Base-by-base conservation (phyloP, 2,888 invertebrate species). In the Uropetala carovei region DNA sequence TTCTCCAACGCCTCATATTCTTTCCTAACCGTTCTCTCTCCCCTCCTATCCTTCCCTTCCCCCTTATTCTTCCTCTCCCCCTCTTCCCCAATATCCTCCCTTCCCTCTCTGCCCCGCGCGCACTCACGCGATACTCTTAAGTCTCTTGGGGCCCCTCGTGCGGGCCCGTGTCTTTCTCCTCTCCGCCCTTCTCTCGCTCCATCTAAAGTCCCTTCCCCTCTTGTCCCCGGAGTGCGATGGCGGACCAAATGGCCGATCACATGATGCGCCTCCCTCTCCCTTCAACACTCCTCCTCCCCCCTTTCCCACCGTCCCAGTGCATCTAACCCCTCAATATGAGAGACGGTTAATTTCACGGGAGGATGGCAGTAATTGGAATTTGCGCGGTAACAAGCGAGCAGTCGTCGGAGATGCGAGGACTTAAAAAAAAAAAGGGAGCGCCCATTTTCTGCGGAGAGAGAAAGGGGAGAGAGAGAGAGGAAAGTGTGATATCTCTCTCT, bases 311-410 rank as follows among this genome's bases (percentile, higher is more conserved):
- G 75, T 9, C 64, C 16, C 68, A 18, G 68, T 68, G 68, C 68
- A 68, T n/a, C 43, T 43, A 43, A 43, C 43, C 75, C 75, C 27
- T 75, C 75, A 27, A 75, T 75, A 75, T 75, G 75, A n/a, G 68
- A 27, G 75, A 75, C 75, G 75, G 75, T 75, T 75, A 75, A 75
- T 75, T 75, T 75, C 75, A 75, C 27, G 75, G 27, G 22, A 68
- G 75, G 75, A 27, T 27, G 75, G 27, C 75, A 14, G 75, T 75
- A 75, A 75, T 75, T 75, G 75, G 75, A 75, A 75, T 75, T 75
- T 75, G 75, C 22, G 75, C 22, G 75, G 75, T 64, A 64, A 64
- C 64, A 64, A 64, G 64, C 64, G 64, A n/a, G 64, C 64, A n/a
- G 64, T 18, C 16, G 64, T 64, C 64, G 11, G 64, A 64, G 16